Evolutionary conservation across 2,113 vertebrate species (phyloP).

Genomic region (Micronycteris hirsuta): DNA sequence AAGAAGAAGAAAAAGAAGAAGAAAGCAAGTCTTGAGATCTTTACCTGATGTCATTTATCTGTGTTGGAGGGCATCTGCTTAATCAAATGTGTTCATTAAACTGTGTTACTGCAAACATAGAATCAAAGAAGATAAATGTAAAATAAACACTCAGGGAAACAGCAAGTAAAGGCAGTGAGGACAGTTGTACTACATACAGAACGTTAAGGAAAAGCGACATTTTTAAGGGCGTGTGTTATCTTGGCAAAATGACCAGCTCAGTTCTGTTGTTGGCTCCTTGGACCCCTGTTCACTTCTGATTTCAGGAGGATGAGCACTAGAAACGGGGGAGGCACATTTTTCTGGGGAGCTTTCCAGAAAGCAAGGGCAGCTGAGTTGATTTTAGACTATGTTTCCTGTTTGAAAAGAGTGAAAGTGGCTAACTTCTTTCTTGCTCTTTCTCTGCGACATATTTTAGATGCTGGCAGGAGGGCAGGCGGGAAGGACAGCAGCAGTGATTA

Average conservation of each 20-base stretch:
- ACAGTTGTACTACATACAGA: not conserved
- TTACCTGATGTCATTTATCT: not conserved
- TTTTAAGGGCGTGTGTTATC: not conserved
- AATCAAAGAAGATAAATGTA: not conserved
- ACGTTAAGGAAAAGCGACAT: not conserved
- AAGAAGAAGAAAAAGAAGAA: not conserved
- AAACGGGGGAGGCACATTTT: not conserved
- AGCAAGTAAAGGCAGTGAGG: not conserved
- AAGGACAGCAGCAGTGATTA: conserved; percentile 45
- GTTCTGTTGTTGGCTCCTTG: not conserved
- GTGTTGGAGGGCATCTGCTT: too few species aligned
- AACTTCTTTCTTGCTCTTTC: conserved; percentile 4
- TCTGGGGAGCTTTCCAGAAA: not conserved
- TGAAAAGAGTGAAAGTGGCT: conserved; percentile 11
- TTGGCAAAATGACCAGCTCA: not conserved
- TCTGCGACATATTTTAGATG: conserved; percentile 6
- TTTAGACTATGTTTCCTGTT: not conserved
- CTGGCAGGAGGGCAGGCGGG: conserved; percentile 40
- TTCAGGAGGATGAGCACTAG: not conserved
- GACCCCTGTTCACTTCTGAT: not conserved
- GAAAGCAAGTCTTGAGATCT: not conserved
- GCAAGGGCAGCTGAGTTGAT: not conserved
- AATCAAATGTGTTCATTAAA: not conserved
- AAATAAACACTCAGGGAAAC: not conserved
- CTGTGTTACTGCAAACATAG: not conserved